These are phyloP conservation scores for Danionella cerebrum DNA, from an alignment of 2,113 vertebrate species.

Conservation along the genomic window DNA sequence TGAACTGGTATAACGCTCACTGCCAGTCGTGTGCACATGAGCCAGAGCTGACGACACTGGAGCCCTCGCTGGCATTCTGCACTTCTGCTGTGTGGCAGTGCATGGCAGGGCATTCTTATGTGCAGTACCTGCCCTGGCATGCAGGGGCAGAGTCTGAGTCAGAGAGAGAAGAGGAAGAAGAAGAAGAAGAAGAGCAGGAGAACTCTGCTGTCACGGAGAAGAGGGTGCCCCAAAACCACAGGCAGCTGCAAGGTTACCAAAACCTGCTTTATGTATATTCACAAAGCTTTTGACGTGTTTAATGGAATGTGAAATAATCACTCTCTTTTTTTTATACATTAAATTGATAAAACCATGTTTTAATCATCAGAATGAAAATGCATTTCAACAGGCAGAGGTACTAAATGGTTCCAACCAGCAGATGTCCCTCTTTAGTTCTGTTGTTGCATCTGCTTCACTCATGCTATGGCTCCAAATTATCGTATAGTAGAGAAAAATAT, in stretches of 20 bases:
- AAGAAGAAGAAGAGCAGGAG: not conserved
- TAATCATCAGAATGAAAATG: too few species aligned
- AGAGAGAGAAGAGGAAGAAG: slow-evolving; percentile 49
- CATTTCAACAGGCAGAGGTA: too few species aligned
- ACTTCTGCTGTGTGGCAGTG: slow-evolving; percentile 81
- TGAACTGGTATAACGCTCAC: slow-evolving; percentile 85
- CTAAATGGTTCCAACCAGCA: too few species aligned
- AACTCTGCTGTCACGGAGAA: not conserved
- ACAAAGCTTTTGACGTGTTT: too few species aligned
- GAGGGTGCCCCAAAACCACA: not conserved
- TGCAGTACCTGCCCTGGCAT: slow-evolving; percentile 76
- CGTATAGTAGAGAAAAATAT: too few species aligned
- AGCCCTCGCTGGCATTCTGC: slow-evolving; percentile 67
- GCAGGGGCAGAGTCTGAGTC: slow-evolving; percentile 67
- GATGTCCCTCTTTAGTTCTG: too few species aligned
- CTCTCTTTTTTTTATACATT: too few species aligned
- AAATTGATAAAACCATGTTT: too few species aligned
- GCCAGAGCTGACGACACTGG: slow-evolving; percentile 71
- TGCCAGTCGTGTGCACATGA: slow-evolving; percentile 73
- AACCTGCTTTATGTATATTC: too few species aligned
- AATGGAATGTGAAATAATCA: too few species aligned
- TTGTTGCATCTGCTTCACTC: too few species aligned
- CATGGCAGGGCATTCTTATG: slow-evolving; percentile 74
- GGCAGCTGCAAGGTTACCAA: slow-evolving; percentile 7
- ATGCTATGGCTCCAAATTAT: too few species aligned